phyloP scores from a whole-genome alignment of 2,888 invertebrate species.

The Tetrapedia diversipes region DNA sequence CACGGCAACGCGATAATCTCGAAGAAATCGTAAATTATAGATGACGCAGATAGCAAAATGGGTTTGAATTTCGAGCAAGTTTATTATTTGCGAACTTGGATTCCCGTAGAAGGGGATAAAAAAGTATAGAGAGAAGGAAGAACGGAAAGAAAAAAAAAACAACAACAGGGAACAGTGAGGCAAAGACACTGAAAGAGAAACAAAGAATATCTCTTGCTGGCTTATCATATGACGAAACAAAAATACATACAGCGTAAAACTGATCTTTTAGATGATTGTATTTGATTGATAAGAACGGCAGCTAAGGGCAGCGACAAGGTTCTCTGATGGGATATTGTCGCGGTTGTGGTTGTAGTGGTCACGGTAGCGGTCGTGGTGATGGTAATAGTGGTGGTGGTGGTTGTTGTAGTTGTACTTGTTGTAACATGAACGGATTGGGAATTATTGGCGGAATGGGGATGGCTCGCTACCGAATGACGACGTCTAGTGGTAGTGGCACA shows the following conservation, averaged over 20 bases:
- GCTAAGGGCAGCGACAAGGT: slow-evolving; percentile 89
- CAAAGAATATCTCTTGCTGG: slow-evolving; percentile 52
- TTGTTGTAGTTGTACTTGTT: slow-evolving; percentile 71
- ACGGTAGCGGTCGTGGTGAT: slow-evolving; percentile 68
- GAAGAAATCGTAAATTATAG: slow-evolving; percentile 20
- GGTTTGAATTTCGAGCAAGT: slow-evolving; percentile 19
- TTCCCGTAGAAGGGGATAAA: slow-evolving; percentile 3
- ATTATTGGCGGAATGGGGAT: slow-evolving; percentile 81
- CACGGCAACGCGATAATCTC: slow-evolving; percentile 30
- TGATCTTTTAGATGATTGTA: slow-evolving; percentile 82
- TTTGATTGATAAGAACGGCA: slow-evolving; percentile 83
- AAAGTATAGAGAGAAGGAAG: slow-evolving; percentile 4
- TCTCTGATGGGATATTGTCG: slow-evolving; percentile 86
- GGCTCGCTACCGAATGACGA: slow-evolving; percentile 82
- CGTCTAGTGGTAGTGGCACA: slow-evolving; percentile 79
- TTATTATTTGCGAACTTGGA: slow-evolving; percentile 7
- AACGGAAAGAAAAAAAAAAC: slow-evolving; percentile 9
- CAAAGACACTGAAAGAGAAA: slow-evolving; percentile 64
- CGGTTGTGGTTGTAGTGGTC: slow-evolving; percentile 75
- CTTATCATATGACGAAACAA: slow-evolving; percentile 71
- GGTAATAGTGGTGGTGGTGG: slow-evolving; percentile 68
- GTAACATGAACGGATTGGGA: slow-evolving; percentile 80
- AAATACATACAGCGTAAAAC: slow-evolving; percentile 83
- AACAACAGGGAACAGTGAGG: slow-evolving; percentile 47
- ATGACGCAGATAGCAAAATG: slow-evolving; percentile 35